phyloP scores from a whole-genome alignment of 30 jellyfish, hydroid and myxozoan species.

The Mastigias papua region DNA sequence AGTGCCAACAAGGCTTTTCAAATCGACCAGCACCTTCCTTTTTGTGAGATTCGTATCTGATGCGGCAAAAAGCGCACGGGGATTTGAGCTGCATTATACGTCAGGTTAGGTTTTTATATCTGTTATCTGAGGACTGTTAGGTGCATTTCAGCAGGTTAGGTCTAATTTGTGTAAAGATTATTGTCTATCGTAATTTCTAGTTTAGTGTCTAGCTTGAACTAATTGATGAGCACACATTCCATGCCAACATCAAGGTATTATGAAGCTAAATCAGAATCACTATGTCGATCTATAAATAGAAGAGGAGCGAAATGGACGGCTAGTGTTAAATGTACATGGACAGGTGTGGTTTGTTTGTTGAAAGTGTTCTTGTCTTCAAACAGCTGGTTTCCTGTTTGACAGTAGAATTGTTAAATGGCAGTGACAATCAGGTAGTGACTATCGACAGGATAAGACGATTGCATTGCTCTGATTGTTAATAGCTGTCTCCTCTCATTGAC shows the following conservation, averaged over 20 bases:
- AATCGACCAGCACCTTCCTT: slow-evolving; percentile 52
- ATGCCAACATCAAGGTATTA: not conserved
- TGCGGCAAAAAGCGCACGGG: not conserved
- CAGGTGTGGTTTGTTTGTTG: no score
- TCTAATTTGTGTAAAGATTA: no score
- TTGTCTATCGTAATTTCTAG: no score
- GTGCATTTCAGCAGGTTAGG: not conserved
- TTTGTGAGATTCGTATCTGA: not conserved
- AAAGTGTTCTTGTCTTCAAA: no score
- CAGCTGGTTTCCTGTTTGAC: no score
- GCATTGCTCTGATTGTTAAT: no score
- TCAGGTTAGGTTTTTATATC: slow-evolving; percentile 15
- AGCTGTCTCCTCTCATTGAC: no score
- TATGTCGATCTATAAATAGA: not conserved
- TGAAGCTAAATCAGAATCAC: not conserved
- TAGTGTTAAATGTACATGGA: no score
- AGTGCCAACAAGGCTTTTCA: slow-evolving; percentile 3
- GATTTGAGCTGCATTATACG: not conserved
- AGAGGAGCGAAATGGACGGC: no score
- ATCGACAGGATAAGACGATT: no score
- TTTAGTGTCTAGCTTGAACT: not conserved
- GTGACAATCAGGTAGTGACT: no score
- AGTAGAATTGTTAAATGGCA: no score
- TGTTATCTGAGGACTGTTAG: not conserved
- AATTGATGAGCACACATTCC: not conserved